A percentile compares a stretch with the other conserved stretches of the same genome.
These are phyloP conservation scores for Pseudomyrmex pallidus DNA, from an alignment of 1,140 invertebrate genomes.

Conservation along the genomic window DNA sequence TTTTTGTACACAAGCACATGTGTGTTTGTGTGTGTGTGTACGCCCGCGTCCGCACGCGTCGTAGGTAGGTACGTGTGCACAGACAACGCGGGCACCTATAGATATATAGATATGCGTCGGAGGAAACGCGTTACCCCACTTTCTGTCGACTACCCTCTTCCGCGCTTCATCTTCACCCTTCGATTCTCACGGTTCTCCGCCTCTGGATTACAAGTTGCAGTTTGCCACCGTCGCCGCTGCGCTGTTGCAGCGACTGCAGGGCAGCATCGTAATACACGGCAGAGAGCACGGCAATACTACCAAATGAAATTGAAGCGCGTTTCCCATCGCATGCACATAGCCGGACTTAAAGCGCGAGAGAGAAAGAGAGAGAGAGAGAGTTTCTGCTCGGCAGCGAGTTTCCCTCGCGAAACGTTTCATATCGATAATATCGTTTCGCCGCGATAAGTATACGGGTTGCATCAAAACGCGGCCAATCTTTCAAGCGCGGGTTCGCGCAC, in stretches of 20 bases:
- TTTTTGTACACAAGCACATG: conserved; percentile 39
- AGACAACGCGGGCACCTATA: background rate
- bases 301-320: conserved; percentile 68
- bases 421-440: conserved; percentile 58
- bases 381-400: conserved; percentile 4
- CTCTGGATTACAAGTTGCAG: conserved; percentile 68
- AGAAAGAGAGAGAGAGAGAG: background rate
- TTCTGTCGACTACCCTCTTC: conserved; percentile 57
- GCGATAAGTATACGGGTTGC: conserved; percentile 34
- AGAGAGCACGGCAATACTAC: conserved; percentile 50
- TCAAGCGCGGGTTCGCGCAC: conserved; percentile 15
- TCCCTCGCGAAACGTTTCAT: conserved; percentile 61
- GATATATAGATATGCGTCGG: conserved; percentile 51
- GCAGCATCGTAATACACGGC: conserved; percentile 68
- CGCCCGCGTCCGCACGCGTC: background rate
- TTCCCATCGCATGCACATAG: conserved; percentile 54
- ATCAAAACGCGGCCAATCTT: conserved; percentile 34
- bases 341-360: background rate
- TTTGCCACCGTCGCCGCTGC: conserved; percentile 24
- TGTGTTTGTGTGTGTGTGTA: background rate
- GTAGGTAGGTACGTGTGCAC: background rate
- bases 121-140: conserved; percentile 61
- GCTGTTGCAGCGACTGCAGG: conserved; percentile 26
- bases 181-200: conserved; percentile 75
- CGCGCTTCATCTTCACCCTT: conserved; percentile 75